Evolutionary conservation across 1,140 invertebrate species (phyloP).

Genomic region (Atta texana): DNA sequence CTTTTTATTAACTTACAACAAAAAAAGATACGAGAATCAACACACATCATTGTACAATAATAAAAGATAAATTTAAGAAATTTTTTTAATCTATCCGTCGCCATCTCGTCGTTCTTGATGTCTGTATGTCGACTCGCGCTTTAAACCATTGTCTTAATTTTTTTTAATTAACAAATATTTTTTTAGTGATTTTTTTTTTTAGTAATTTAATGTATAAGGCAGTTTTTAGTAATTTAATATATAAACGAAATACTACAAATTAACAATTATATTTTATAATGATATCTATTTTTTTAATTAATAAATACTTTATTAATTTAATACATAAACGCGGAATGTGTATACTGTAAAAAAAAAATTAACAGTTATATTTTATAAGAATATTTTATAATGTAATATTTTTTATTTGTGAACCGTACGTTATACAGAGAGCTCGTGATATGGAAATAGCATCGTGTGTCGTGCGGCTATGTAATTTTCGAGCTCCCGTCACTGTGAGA

Average conservation of each 20-base stretch:
- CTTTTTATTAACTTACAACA: conserved; percentile 37
- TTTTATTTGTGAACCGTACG: conserved; percentile 50
- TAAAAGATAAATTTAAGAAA: background rate
- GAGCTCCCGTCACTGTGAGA: conserved; percentile 38
- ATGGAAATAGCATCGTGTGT: conserved; percentile 28
- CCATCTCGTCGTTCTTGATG: conserved; percentile 1
- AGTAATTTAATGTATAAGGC: conserved; percentile 40
- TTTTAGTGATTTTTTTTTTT: conserved; percentile 38
- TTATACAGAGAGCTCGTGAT: conserved; percentile 36
- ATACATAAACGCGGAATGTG: conserved; percentile 36
- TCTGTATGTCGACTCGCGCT: conserved; percentile 2
- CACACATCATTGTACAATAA: background rate
- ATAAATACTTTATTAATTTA: conserved; percentile 59
- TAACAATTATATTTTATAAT: conserved; percentile 60
- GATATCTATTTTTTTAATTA: conserved; percentile 58
- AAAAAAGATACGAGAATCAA: background rate
- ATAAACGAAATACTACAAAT: conserved; percentile 32
- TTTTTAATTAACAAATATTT: conserved; percentile 44
- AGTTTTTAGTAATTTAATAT: conserved; percentile 53
- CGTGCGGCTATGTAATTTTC: conserved; percentile 58
- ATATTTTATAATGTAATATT: conserved; percentile 53
- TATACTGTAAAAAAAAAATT: conserved; percentile 35
- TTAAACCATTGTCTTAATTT: conserved; percentile 22
- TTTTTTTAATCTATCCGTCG: background rate
- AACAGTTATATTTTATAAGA: conserved; percentile 54